Conservation (phyloP, 2,797 vertebrate species). For the Pogonophryne albipinna region DNA sequence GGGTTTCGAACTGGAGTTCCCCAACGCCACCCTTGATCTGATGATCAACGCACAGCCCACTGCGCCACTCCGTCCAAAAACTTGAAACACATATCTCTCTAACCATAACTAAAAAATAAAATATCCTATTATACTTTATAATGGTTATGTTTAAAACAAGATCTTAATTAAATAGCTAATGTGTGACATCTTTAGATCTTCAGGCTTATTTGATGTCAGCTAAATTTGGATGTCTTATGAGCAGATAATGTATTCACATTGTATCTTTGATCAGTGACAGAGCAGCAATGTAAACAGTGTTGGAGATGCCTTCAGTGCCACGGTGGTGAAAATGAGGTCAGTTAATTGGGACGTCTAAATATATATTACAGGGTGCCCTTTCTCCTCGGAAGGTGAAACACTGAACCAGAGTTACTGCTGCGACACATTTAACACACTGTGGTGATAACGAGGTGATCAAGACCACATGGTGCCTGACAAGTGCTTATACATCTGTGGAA, state of each 20-base stretch:
- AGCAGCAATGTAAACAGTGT: slow-evolving; percentile 59
- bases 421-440: slow-evolving; percentile 52
- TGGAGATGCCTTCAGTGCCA: slow-evolving; percentile 59
- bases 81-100: neutral
- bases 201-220: slow-evolving; percentile 16
- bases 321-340: slow-evolving; percentile 81
- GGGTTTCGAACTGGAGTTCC: no score
- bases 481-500: neutral
- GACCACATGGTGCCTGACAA: slow-evolving; percentile 27
- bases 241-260: slow-evolving; percentile 42
- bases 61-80: no score
- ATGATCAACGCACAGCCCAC: no score
- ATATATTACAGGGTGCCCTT: slow-evolving; percentile 75
- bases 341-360: slow-evolving; percentile 88
- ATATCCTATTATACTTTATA: neutral
- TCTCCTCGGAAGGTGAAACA: slow-evolving; percentile 72
- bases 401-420: slow-evolving; percentile 45
- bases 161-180: neutral
- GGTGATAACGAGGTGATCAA: slow-evolving; percentile 51
- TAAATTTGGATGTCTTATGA: slow-evolving; percentile 18
- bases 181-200: neutral
- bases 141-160: neutral
- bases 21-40: no score
- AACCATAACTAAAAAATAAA: no score
- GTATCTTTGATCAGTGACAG: slow-evolving; percentile 61